phyloP scores from a whole-genome alignment of 1,140 invertebrate species.

The Musca domestica region DNA sequence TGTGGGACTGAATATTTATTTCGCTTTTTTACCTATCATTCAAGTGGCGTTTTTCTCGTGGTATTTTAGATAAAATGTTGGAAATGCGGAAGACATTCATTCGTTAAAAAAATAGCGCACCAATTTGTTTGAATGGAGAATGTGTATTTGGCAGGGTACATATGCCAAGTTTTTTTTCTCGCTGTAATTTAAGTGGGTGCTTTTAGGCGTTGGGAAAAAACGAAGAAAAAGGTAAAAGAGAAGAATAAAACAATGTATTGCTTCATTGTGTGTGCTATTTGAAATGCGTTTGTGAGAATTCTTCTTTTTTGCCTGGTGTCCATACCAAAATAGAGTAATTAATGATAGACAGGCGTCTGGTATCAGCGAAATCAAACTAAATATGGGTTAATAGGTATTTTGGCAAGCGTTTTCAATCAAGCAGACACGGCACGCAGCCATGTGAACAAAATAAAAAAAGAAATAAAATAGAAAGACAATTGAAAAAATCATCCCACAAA shows the following conservation, averaged over 20 bases:
- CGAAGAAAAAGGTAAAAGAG: no score
- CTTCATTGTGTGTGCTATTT: not conserved
- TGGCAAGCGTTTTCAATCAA: not conserved
- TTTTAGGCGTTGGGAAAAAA: constrained; percentile 10
- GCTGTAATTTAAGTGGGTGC: constrained; percentile 10
- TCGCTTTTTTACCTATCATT: not conserved
- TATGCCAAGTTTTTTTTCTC: not conserved
- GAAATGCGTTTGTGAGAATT: not conserved
- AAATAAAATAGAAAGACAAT: no score
- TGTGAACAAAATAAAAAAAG: no score
- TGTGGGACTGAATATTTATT: constrained; percentile 1
- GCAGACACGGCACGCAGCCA: no score
- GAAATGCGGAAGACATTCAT: constrained; percentile 16
- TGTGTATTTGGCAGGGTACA: no score
- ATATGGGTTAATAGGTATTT: constrained; percentile 21
- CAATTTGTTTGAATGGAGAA: no score
- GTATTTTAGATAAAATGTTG: not conserved
- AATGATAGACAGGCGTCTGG: constrained; percentile 19
- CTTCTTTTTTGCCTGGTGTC: not conserved
- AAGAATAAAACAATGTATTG: not conserved
- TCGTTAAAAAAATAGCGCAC: not conserved
- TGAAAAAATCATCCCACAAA: not conserved
- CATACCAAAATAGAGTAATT: constrained; percentile 13
- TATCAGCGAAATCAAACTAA: constrained; percentile 12
- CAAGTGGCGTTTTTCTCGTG: not conserved